Base-by-base conservation (phyloP, 1,140 invertebrate species). In the Lasioglossum albipes region DNA sequence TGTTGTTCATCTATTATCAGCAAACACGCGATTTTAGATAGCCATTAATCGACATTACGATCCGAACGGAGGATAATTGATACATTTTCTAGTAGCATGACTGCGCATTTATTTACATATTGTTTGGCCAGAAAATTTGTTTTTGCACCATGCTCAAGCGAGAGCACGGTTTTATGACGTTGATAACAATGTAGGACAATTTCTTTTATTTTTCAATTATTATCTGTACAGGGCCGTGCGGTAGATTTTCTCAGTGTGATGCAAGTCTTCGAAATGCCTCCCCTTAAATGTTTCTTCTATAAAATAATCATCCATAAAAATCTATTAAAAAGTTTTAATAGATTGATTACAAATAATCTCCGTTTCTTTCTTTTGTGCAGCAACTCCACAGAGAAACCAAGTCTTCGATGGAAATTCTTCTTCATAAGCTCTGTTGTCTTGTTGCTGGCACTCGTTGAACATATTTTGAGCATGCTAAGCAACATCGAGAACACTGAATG, bases 341-440 rank as follows among this genome's bases (percentile, higher is more conserved):
- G n/a, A n/a, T n/a, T 27, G 36, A 36, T 36, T 36, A 36, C 22
- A 41, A 10, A 7, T 18, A 31, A 64, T 13, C 16, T 65, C 16
- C 0, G 36, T 75, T 70, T 12, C 45, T 59, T 49, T 59, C 61
- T 79, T 76, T 76, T 64, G 10, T 31, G 2, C 74, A 92, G 88
- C 27, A 87, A 88, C 75, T 91, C 86, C 31, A 65, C 83, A 22
- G 79, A 79, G 12, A 81, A 79, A 65, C 86, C 90, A 1, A 68
- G 65, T 31, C 82, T 93, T 0, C 83, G 92, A 41, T 91, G 90
- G 91, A 93, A 90, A 79, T 90, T 93, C 18, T 16, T 71, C 20
- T 1, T 81, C 9, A 91, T 93, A 27, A 77, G 86, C 7, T 64
- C 22, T 12, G 70, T 71, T 9, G 83, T 92, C 62, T 66, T 93